A percentile compares a stretch with the other conserved stretches of the same genome.
Conservation (phyloP, 1,140 invertebrate genomes). For the Glossosoma conforme region DNA sequence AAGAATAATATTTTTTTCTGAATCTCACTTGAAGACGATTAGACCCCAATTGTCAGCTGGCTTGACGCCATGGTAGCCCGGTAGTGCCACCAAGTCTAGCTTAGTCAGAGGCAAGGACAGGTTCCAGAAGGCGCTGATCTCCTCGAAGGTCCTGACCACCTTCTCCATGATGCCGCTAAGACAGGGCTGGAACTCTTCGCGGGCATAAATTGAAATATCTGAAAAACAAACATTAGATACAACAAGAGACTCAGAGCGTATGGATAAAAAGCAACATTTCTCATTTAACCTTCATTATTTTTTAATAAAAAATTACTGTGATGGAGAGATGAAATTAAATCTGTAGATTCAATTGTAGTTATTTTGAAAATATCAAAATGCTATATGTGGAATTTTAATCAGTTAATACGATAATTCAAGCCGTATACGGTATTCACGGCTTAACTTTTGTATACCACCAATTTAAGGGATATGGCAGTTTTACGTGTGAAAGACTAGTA, state of each 20-base stretch:
- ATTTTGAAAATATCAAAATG: no score
- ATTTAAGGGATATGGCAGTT: no score
- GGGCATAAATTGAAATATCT: slow-evolving; percentile 65
- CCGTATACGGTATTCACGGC: no score
- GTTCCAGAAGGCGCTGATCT: slow-evolving; percentile 39
- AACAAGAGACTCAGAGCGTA: neutral
- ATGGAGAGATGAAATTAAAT: no score
- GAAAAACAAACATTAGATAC: slow-evolving; percentile 3
- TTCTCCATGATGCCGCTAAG: slow-evolving; percentile 45
- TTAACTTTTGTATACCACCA: no score
- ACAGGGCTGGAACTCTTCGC: slow-evolving; percentile 55
- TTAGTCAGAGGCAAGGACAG: slow-evolving; percentile 62
- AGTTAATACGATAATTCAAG: no score
- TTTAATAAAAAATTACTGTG: neutral
- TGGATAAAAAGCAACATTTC: neutral
- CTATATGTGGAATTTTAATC: no score
- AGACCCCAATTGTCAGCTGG: slow-evolving; percentile 74
- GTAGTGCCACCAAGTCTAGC: slow-evolving; percentile 79
- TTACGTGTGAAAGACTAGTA: no score
- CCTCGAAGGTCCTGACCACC: slow-evolving; percentile 35
- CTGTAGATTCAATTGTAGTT: no score
- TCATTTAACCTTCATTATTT: neutral
- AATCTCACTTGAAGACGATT: slow-evolving; percentile 66
- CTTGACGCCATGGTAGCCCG: slow-evolving; percentile 66
- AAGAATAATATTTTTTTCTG: no score